These are phyloP conservation scores for Apostichopus japonicus DNA, from an alignment of 35 echinoderm and acorn worm genomes.

Conservation along the genomic window DNA sequence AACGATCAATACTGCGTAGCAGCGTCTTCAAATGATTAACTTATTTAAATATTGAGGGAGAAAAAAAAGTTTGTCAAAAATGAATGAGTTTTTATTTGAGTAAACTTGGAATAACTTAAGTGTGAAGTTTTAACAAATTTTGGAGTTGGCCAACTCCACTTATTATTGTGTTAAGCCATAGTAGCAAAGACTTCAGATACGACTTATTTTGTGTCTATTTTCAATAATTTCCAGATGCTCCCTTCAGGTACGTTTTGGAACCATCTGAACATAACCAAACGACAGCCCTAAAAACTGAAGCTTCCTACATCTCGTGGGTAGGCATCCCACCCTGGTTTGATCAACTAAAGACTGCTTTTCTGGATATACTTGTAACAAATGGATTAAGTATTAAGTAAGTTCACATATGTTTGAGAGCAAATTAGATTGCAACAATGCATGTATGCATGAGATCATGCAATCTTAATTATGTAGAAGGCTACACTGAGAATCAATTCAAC, in stretches of 20 bases:
- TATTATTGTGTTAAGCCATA: not conserved
- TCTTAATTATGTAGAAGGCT: no score
- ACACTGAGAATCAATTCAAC: no score
- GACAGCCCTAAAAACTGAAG: not conserved
- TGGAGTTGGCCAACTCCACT: not conserved
- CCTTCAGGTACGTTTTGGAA: not conserved
- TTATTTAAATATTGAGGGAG: no score
- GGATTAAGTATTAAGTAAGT: not conserved
- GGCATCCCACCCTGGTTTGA: constrained; percentile 26
- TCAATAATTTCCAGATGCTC: not conserved
- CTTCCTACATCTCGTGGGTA: not conserved
- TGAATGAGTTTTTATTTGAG: no score
- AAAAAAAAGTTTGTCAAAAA: no score
- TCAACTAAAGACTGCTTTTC: not conserved
- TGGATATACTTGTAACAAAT: not conserved
- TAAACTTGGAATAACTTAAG: not conserved
- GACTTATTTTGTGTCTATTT: not conserved
- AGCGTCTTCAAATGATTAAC: no score
- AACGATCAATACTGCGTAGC: no score
- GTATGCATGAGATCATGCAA: no score
- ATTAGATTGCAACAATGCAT: not conserved
- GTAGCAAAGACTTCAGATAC: not conserved
- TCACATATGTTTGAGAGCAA: not conserved
- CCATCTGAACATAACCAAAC: no score
- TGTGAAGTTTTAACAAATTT: not conserved